Base-by-base conservation (phyloP, 1,140 invertebrate species). In the Aphelenchoides besseyi region DNA sequence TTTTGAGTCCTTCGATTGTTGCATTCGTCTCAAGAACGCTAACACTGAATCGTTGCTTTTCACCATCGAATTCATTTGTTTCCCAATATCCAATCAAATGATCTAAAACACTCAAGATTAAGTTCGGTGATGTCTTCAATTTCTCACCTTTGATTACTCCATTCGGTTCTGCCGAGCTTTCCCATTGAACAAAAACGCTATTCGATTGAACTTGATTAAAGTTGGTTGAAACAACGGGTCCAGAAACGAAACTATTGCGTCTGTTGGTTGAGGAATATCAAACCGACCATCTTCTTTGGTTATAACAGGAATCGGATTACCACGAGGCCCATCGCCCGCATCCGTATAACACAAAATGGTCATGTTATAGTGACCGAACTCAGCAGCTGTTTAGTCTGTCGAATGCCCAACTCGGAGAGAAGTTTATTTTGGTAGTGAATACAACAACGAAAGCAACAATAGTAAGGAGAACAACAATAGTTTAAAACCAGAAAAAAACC, bases 281-380 rank as follows among this genome's bases (percentile, higher is more conserved):
- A 69, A 9, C 77, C 36, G 86, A 92, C 91, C 90, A 88, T 98
- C 95, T 89, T 98, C 92, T 30, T 89, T 87, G 0, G 95, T 98
- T 76, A 89, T 90, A 28, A 96, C 88, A 66, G 88, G 79, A 2
- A 92, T 87, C 29, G 81, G 67, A 61, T 89, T 89, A 80, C 92
- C 95, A 62, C 89, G 86, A 53, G 93, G 91, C 2, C 96, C 95
- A 85, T 96, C 92, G 0, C 95, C 96, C 0, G 93, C 92, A 85
- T 93, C 91, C 0, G 96, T 98, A 82, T 95, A 97, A 86, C 95
- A 98, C 0, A 96, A 82, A 0, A 97, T 92, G 0, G 92, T 94
- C 9, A 98, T 88, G 79, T 93, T 93, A 83, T 97, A 98, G 29
- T 89, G 86, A 0, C 91, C 90, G 82, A 90, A 98, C n/a, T n/a